Evolutionary conservation across 2,113 vertebrate species (phyloP).

Genomic region (Alces alces): DNA sequence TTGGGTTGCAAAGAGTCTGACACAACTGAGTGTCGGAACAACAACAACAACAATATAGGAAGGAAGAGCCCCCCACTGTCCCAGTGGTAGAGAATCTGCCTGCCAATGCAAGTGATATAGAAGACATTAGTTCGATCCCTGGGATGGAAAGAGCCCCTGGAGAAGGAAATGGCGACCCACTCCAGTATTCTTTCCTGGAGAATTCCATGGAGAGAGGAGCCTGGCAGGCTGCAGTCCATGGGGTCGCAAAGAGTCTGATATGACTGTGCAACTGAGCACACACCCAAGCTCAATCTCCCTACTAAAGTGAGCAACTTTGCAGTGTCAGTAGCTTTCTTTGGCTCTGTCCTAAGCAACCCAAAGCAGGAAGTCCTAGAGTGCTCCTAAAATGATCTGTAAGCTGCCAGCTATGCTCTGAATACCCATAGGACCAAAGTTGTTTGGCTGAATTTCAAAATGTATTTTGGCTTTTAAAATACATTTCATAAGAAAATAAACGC

Average conservation of each 20-base stretch:
- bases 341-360: neutral
- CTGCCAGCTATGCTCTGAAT: neutral
- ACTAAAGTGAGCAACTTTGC: neutral
- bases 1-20: neutral
- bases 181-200: neutral
- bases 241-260: neutral
- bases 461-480: conserved; percentile 6
- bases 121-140: neutral
- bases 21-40: neutral
- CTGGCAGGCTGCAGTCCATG: neutral
- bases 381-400: neutral
- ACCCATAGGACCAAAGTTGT: neutral
- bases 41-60: neutral
- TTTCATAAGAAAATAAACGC: neutral
- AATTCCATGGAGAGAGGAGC: neutral
- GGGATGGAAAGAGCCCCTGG: neutral
- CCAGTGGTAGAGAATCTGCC: neutral
- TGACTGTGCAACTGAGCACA: neutral
- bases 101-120: neutral
- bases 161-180: neutral
- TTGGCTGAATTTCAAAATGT: conserved; percentile 36
- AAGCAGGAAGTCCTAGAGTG: neutral
- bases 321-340: neutral
- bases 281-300: neutral
- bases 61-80: neutral